Evolutionary conservation across 2,888 invertebrate genomes (phyloP).

Genomic region (Nymphalis c-album): DNA sequence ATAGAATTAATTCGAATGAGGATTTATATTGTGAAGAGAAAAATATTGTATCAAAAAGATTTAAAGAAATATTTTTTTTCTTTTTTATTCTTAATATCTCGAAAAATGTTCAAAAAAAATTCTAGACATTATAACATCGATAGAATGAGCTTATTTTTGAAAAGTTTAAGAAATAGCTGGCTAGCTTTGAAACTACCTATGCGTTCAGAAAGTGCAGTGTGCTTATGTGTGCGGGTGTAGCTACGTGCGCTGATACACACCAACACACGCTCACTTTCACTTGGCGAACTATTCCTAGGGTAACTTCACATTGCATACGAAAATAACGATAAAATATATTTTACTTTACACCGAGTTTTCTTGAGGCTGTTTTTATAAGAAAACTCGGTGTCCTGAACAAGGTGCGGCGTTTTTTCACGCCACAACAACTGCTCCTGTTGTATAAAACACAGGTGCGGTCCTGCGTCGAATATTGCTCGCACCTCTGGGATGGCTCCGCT

Average conservation of each 20-base stretch:
- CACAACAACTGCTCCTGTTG: too few species aligned
- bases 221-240: conserved; percentile 41
- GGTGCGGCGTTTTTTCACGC: too few species aligned
- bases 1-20: background rate
- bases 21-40: too few species aligned
- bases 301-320: conserved; percentile 43
- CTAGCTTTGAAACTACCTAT: conserved; percentile 47
- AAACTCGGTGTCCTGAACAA: too few species aligned
- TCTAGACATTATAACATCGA: background rate
- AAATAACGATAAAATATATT: too few species aligned
- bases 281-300: conserved; percentile 72
- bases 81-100: background rate
- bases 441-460: too few species aligned
- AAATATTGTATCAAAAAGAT: too few species aligned
- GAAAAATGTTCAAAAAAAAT: background rate
- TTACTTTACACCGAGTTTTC: too few species aligned
- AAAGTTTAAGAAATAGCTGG: conserved; percentile 40
- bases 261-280: conserved; percentile 74
- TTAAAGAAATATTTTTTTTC: too few species aligned
- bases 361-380: too few species aligned
- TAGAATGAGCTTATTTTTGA: conserved; percentile 27
- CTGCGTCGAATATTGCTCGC: too few species aligned
- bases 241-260: conserved; percentile 53
- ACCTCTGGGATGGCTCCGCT: too few species aligned
- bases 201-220: conserved; percentile 50